Percentiles rank a stretch among this genome's conserved stretches.
Evolutionary conservation across 2,888 invertebrate species (phyloP).

Genomic region (Masnerella sp.): DNA sequence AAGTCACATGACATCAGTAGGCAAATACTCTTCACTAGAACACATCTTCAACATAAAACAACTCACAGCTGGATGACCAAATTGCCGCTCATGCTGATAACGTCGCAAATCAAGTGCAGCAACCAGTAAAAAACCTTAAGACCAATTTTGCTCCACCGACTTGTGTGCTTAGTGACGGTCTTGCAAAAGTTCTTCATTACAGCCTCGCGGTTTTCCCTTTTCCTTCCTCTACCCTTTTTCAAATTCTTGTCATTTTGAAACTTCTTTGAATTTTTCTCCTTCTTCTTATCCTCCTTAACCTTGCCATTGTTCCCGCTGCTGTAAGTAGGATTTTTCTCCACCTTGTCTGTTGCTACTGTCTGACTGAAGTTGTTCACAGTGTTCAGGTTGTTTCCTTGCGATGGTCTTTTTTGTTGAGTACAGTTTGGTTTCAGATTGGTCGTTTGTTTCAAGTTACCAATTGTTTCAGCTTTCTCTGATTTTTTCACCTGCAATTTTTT

Average conservation of each 20-base stretch:
- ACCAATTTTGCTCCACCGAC: slow-evolving; percentile 80
- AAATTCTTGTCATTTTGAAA: slow-evolving; percentile 77
- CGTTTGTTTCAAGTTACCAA: no score
- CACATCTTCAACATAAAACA: no score
- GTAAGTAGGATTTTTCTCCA: slow-evolving; percentile 72
- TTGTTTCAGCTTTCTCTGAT: no score
- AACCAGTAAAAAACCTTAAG: slow-evolving; percentile 86
- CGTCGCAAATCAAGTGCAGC: slow-evolving; percentile 87
- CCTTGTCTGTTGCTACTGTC: slow-evolving; percentile 66
- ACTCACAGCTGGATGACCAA: slow-evolving; percentile 86
- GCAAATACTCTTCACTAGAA: no score
- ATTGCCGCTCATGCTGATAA: slow-evolving; percentile 87
- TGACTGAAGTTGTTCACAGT: slow-evolving; percentile 71
- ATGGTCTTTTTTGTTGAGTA: slow-evolving; percentile 69
- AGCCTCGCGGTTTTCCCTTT: slow-evolving; percentile 77
- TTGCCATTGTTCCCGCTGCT: slow-evolving; percentile 56
- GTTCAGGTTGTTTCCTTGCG: slow-evolving; percentile 72
- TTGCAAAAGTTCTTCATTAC: slow-evolving; percentile 72
- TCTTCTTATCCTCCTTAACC: slow-evolving; percentile 79
- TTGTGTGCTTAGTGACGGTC: slow-evolving; percentile 78
- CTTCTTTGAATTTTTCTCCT: slow-evolving; percentile 77
- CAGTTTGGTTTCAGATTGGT: no score
- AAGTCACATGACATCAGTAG: no score
- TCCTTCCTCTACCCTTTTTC: slow-evolving; percentile 79
- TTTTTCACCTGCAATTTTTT: no score